Evolutionary conservation across 1,140 invertebrate genomes (phyloP).

Genomic region (Macrotrachela quadricornifera): DNA sequence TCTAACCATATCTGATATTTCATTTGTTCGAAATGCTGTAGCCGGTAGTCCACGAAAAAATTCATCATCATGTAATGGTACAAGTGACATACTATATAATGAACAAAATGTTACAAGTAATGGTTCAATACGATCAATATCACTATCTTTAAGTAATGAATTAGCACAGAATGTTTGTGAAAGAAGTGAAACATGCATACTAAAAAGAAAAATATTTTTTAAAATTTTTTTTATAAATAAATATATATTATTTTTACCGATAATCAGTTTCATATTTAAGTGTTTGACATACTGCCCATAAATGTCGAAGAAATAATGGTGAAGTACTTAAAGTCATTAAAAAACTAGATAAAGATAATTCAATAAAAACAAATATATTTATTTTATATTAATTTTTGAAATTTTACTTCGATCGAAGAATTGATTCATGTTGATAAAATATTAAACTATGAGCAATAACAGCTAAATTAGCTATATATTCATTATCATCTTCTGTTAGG

Average conservation of each 20-base stretch:
- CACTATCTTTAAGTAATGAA: background rate
- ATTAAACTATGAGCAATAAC: too few species aligned
- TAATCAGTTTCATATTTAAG: background rate
- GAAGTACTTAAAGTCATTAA: too few species aligned
- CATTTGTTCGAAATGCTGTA: slow-evolving; percentile 1
- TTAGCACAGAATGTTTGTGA: background rate
- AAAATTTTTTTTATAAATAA: background rate
- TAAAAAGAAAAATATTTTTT: background rate
- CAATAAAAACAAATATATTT: too few species aligned
- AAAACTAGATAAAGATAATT: too few species aligned
- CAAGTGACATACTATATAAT: slow-evolving; percentile 4
- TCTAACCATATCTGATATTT: background rate
- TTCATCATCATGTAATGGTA: slow-evolving; percentile 5
- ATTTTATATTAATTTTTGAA: too few species aligned
- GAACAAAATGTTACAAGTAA: slow-evolving; percentile 3
- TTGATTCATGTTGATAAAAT: too few species aligned
- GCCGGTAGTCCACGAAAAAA: background rate
- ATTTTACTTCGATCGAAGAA: too few species aligned
- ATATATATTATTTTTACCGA: too few species aligned
- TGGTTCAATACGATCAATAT: background rate
- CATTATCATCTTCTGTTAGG: too few species aligned
- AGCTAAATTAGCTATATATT: too few species aligned
- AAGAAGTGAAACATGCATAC: background rate
- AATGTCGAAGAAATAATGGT: background rate
- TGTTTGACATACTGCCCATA: background rate